These are phyloP conservation scores for Callospermophilus lateralis DNA, from an alignment of 2,113 vertebrate genomes.

Conservation along the genomic window DNA sequence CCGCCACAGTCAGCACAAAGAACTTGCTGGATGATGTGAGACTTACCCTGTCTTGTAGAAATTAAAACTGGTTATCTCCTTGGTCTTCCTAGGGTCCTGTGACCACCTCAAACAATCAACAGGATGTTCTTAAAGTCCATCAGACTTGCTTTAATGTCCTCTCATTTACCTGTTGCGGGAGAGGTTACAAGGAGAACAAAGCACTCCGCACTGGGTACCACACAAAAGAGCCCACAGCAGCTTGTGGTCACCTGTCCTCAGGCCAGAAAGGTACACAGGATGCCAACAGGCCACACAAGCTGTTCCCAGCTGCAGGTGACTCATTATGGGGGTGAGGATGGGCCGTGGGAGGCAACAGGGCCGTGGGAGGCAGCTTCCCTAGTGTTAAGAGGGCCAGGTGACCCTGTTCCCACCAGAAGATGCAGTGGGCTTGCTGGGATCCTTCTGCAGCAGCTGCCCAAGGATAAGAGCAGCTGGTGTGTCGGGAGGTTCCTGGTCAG, in stretches of 20 bases:
- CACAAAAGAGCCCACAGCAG: too few species aligned
- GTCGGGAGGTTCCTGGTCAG: neutral
- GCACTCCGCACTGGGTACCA: fast-evolving
- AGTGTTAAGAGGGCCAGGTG: neutral
- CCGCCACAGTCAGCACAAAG: neutral
- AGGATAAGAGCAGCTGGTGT: too few species aligned
- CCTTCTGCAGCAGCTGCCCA: neutral
- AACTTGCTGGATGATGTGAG: neutral
- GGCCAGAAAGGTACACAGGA: too few species aligned
- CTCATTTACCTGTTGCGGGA: neutral
- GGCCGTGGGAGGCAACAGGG: too few species aligned
- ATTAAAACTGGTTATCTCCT: neutral
- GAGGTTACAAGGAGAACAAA: neutral
- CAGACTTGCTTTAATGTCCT: too few species aligned
- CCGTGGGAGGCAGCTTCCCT: too few species aligned
- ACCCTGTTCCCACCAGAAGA: neutral
- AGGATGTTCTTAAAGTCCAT: neutral
- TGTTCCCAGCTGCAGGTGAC: neutral
- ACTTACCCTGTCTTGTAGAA: neutral
- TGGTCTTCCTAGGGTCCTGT: neutral
- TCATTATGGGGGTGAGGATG: neutral
- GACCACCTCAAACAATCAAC: neutral
- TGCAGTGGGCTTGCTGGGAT: neutral
- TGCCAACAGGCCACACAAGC: neutral
- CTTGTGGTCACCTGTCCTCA: neutral